Evolutionary conservation across 2,113 vertebrate species (phyloP).

Genomic region (Rhizomys pruinosus): DNA sequence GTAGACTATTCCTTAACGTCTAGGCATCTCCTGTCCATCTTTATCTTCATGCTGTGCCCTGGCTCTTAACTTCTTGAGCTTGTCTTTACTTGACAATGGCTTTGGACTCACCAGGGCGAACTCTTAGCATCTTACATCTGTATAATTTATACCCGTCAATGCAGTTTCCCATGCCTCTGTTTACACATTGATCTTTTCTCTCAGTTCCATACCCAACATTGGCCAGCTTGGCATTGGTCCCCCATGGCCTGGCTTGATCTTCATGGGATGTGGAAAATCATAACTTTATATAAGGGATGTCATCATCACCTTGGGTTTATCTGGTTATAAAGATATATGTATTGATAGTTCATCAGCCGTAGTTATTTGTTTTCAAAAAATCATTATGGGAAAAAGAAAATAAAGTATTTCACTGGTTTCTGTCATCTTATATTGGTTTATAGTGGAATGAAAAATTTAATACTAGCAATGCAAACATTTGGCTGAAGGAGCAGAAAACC

Average conservation of each 20-base stretch:
- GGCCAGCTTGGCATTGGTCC: background rate
- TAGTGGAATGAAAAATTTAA: background rate
- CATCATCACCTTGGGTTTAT: background rate
- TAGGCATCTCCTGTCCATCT: background rate
- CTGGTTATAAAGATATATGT: background rate
- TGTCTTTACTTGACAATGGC: background rate
- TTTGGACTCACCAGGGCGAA: background rate
- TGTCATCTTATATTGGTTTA: conserved; percentile 15
- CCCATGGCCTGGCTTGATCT: background rate
- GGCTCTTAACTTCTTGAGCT: background rate
- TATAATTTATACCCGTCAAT: background rate
- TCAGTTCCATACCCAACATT: background rate
- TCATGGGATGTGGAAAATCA: background rate
- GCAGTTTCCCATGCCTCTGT: background rate
- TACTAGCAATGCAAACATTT: conserved; percentile 51
- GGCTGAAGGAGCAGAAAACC: conserved; percentile 39
- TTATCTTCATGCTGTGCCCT: background rate
- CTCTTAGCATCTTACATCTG: background rate
- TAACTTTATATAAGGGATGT: background rate
- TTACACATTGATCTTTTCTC: background rate
- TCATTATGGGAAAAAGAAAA: conserved; percentile 37
- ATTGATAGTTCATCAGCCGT: background rate
- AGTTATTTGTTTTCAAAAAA: background rate
- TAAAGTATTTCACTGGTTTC: conserved; percentile 34
- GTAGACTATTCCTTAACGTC: background rate